phyloP scores from a whole-genome alignment of 1,140 invertebrate genomes.

The Camponotus vicinus region DNA sequence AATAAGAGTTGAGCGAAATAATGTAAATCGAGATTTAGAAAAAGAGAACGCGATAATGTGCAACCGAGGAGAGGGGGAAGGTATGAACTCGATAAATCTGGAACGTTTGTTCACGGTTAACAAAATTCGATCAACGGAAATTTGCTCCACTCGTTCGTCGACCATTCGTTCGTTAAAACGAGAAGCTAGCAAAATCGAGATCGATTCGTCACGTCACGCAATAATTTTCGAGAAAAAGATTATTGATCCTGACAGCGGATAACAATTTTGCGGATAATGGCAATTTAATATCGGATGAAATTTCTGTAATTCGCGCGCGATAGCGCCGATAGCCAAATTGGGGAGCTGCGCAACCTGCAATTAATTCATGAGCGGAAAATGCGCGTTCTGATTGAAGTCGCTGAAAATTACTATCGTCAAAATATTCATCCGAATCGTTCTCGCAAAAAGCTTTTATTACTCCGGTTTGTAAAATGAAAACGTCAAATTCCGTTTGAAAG shows the following conservation, averaged over 20 bases:
- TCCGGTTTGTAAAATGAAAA: constrained; percentile 27
- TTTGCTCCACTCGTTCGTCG: constrained; percentile 44
- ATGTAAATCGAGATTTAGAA: constrained; percentile 15
- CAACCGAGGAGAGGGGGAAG: neutral
- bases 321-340: constrained; percentile 60
- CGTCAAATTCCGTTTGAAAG: constrained; percentile 6
- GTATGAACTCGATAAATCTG: constrained; percentile 52
- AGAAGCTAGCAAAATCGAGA: constrained; percentile 48
- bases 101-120: constrained; percentile 51
- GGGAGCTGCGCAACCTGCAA: constrained; percentile 48
- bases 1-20: constrained; percentile 45
- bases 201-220: constrained; percentile 53
- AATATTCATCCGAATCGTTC: constrained; percentile 47
- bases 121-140: constrained; percentile 56
- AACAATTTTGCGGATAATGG: constrained; percentile 64
- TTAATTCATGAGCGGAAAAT: constrained; percentile 63
- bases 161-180: constrained; percentile 50
- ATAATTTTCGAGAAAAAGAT: constrained; percentile 64
- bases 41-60: constrained; percentile 9
- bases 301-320: constrained; percentile 60
- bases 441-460: too few species aligned
- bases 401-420: constrained; percentile 56
- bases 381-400: constrained; percentile 59
- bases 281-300: constrained; percentile 63
- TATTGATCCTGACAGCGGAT: constrained; percentile 55